A percentile compares a stretch with the other conserved stretches of the same genome.
Evolutionary conservation across 2,888 invertebrate species (phyloP).

Genomic region (Microplitis deprimator): DNA sequence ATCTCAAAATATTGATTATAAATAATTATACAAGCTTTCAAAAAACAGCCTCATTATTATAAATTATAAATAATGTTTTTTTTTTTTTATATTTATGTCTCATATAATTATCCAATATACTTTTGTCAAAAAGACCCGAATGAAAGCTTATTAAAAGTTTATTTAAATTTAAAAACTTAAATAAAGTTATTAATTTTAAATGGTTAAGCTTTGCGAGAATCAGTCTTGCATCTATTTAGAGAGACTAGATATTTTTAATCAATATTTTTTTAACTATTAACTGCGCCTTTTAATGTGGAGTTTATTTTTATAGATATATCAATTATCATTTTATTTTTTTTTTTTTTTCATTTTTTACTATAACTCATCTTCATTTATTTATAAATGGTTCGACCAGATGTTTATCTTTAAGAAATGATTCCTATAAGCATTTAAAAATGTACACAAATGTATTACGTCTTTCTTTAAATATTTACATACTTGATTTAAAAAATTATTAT

Average conservation of each 20-base stretch:
- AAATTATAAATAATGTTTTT: background rate
- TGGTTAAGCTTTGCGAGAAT: conserved; percentile 37
- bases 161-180: background rate
- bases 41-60: background rate
- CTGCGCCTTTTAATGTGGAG: conserved; percentile 48
- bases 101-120: no score
- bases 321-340: conserved; percentile 7
- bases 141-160: background rate
- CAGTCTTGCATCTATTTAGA: conserved; percentile 50
- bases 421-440: conserved; percentile 19
- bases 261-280: conserved; percentile 44
- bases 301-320: conserved; percentile 14
- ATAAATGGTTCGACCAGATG: conserved; percentile 6
- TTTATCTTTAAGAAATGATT: conserved; percentile 32
- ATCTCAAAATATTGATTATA: background rate
- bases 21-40: background rate
- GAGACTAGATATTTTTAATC: conserved; percentile 42
- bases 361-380: background rate
- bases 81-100: background rate
- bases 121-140: background rate
- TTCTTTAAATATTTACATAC: background rate
- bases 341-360: conserved; percentile 3
- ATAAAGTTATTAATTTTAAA: conserved; percentile 4
- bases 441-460: background rate
- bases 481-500: background rate